Base-by-base conservation (phyloP, 1,140 invertebrate species). In the Tetragnatha versicolor region DNA sequence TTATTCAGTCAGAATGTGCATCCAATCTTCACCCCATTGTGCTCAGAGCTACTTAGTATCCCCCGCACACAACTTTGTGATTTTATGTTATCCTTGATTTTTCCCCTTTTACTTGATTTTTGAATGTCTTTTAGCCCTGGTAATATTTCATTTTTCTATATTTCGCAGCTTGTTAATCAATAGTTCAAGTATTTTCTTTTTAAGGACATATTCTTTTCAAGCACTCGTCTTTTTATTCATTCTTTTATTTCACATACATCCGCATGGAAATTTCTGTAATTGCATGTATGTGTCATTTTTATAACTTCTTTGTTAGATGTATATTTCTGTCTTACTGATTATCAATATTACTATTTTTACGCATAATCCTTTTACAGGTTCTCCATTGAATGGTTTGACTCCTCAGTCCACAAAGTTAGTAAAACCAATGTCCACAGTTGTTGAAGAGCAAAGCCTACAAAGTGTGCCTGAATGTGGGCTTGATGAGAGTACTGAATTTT, bases 361-460 rank as follows among this genome's bases (percentile, higher is more conserved):
- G 14, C n/a, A 29, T 69, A 25, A 1, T 55, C 55, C 5, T 55
- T 39, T 35, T 42, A 12, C 25, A 79, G 76, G 35, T 37, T 79
- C 76, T 35, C 94, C 94, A 6, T 84, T 86, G 77, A 83, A 82
- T 68, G 82, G 81, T 12, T 72, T 85, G 53, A 91, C 89, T 83
- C 89, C 91, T 6, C 92, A 93, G 29, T 90, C 91, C 81, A 89
- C 89, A 76, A 96, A 95, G 87, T 84, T 95, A 81, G 90, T 93
- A 39, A 89, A 95, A 83, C 90, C 94, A 47, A 95, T 97, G 94
- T 94, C 93, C 31, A 97, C 95, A 3, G 86, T 97, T 45, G 92
- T 96, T 82, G 95, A 97, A 86, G 94, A 97, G 85, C 85, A 81
- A 35, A 83, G 84, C 60, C 80, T 73, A 12, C 78, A 69, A 39